Base-by-base conservation (phyloP, 2,113 vertebrate genomes). In the Pelusios castaneus region DNA sequence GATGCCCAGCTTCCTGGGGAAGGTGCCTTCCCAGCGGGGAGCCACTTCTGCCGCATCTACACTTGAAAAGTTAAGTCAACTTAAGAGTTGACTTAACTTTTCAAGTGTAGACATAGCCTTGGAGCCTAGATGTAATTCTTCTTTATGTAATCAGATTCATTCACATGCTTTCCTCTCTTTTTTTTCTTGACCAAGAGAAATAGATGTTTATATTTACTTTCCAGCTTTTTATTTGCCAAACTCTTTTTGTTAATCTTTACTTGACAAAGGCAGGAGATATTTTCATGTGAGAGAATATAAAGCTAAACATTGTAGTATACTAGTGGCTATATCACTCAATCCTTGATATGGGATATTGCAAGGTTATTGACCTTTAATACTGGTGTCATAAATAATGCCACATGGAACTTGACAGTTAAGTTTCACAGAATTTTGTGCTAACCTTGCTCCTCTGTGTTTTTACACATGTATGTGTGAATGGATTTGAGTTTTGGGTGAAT, bases 321-420 rank as follows among this genome's bases (percentile, higher is more conserved):
- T 21, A 80, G 21, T 10, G 67, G 10, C 13, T 16, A 4, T 0
- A 45, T 2, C 2, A 45, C 22, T 82, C 70, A 41, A 12, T 87
- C 22, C 9, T 43, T 89, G 41, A 31, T 43, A 29, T 1, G 0
- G 56, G n/a, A 3, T 83, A n/a, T 56, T 87, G 27, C 38, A 51
- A 76, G 5, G 8, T 41, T 38, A 10, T 10, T 45, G 41, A 94
- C 21, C 22, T 80, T 47, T 45, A 80, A 22, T n/a, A 55, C 2
- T n/a, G 11, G 2, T 55, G 63, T 70, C 70, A 49, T 21, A 45
- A 51, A 21, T 0, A 58, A 10, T 86, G 8, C 4, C 55, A 83
- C 0, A 0, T 84, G 73, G 10, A 96, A 58, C 5, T 81, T 19
- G 58, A 25, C 11, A 47, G 21, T 78, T 91, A 85, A 25, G 3